Base-by-base conservation (phyloP, 2,888 invertebrate species). In the Synergus itoensis region DNA sequence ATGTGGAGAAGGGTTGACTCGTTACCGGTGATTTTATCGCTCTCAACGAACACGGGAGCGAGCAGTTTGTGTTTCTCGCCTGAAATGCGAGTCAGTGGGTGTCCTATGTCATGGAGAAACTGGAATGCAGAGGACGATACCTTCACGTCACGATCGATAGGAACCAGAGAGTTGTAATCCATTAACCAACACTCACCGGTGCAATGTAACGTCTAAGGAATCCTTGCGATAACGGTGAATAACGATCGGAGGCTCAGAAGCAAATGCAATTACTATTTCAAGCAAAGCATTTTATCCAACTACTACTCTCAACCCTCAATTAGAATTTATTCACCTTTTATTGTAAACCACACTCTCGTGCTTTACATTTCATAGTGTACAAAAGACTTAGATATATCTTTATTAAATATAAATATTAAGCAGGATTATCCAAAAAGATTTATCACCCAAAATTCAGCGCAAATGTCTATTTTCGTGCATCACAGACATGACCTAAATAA, bases 21-120 rank as follows among this genome's bases (percentile, higher is more conserved):
- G 85, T 86, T 86, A 84, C 80, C 62, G 81, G 80, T 76, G 86
- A 86, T 86, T 86, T 87, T 86, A 86, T 86, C 86, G 83, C 78
- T 80, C 77, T 81, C 81, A 80, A 80, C 80, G 81, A 78, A 81
- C 79, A 60, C 80, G 63, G 64, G 41, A 63, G 62, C 79, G 79
- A 80, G 82, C 81, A 81, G 83, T 82, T 78, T 87, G 86, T 86
- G 86, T 85, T 86, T 81, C 84, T 83, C 76, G 69, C 78, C 81
- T 85, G 85, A 87, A 86, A 87, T 86, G 86, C 87, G 86, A 87
- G 84, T 84, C 82, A 84, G 80, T 80, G 77, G 79, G 84, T 82
- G 81, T 83, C 82, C 78, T 81, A 64, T 81, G 82, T 82, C 80
- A 79, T 84, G 73, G 73, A 53, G 73, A 45, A 73, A 73, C 73